phyloP scores from a whole-genome alignment of 2,797 vertebrate species.

The Acanthurus leucopareius region DNA sequence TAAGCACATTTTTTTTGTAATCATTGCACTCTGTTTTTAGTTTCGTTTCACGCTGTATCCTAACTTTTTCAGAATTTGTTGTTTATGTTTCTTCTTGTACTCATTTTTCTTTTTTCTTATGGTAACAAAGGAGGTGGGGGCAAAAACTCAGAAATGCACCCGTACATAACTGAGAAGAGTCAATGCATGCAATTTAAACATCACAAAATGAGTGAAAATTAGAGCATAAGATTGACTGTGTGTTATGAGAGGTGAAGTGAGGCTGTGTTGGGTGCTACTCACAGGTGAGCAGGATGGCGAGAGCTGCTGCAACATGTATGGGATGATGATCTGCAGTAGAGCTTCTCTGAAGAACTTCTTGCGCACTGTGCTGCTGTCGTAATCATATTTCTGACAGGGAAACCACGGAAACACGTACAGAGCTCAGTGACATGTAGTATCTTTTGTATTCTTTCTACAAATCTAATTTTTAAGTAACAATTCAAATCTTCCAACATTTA shows the following conservation, averaged over 20 bases:
- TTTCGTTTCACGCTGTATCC: too few relatives aligned
- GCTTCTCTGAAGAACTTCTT: constrained; percentile 99
- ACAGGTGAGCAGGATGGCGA: constrained; percentile 90
- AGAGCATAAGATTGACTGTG: too few relatives aligned
- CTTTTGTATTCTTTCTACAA: neutral
- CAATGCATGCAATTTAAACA: too few relatives aligned
- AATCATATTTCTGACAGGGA: constrained; percentile 92
- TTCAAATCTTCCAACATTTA: neutral
- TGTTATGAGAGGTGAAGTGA: neutral
- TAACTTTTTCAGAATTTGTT: too few relatives aligned
- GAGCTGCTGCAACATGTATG: constrained; percentile 95
- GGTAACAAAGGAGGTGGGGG: too few relatives aligned
- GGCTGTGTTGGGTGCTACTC: constrained; percentile 58
- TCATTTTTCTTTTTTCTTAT: too few relatives aligned
- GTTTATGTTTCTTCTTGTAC: too few relatives aligned
- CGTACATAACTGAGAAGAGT: too few relatives aligned
- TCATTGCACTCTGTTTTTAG: too few relatives aligned
- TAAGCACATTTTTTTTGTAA: too few relatives aligned
- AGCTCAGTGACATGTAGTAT: neutral
- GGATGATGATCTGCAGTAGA: constrained; percentile 96
- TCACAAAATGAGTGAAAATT: too few relatives aligned
- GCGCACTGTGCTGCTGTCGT: constrained; percentile 96
- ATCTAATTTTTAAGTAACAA: neutral
- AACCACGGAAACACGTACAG: neutral
- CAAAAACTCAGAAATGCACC: too few relatives aligned